These are phyloP conservation scores for Scaptomyza hsui DNA, from an alignment of 1,140 invertebrate species.

Conservation along the genomic window DNA sequence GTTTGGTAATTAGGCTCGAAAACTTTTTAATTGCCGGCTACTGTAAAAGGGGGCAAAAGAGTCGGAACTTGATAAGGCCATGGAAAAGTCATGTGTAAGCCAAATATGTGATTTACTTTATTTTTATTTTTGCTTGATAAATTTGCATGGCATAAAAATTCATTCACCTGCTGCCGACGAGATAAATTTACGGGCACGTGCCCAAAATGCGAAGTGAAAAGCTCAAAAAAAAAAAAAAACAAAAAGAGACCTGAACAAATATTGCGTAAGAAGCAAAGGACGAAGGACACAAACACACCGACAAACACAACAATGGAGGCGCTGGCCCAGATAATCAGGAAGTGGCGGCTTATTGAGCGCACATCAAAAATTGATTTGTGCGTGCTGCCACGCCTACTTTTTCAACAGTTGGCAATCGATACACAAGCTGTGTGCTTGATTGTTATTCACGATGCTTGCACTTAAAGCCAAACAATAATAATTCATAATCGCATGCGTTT, in stretches of 20 bases:
- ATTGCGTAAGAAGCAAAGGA: constrained; percentile 44
- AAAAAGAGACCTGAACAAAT: constrained; percentile 36
- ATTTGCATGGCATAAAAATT: constrained; percentile 66
- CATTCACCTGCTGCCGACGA: constrained; percentile 52
- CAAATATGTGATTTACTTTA: constrained; percentile 1
- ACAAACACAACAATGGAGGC: constrained; percentile 50
- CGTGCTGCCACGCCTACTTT: constrained; percentile 4
- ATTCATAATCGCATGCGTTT: constrained; percentile 66
- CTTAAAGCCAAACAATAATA: constrained; percentile 71
- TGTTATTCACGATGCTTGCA: constrained; percentile 32
- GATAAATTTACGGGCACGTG: constrained; percentile 59
- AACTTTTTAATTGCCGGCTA: constrained; percentile 66
- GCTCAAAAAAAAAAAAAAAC: constrained; percentile 12
- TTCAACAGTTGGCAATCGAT: constrained; percentile 61
- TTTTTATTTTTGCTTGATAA: constrained; percentile 41
- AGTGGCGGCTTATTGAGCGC: constrained; percentile 73
- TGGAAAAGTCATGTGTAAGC: constrained; percentile 1
- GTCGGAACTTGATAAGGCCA: constrained; percentile 63
- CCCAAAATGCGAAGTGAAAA: constrained; percentile 58
- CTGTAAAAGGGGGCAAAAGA: constrained; percentile 22
- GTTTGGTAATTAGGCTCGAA: constrained; percentile 58
- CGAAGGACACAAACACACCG: background rate
- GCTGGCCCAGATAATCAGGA: constrained; percentile 69
- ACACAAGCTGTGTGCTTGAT: constrained; percentile 60
- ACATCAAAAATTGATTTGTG: constrained; percentile 79